These are phyloP conservation scores for Mixornis gularis DNA, from an alignment of 2,113 vertebrate species.

Conservation along the genomic window DNA sequence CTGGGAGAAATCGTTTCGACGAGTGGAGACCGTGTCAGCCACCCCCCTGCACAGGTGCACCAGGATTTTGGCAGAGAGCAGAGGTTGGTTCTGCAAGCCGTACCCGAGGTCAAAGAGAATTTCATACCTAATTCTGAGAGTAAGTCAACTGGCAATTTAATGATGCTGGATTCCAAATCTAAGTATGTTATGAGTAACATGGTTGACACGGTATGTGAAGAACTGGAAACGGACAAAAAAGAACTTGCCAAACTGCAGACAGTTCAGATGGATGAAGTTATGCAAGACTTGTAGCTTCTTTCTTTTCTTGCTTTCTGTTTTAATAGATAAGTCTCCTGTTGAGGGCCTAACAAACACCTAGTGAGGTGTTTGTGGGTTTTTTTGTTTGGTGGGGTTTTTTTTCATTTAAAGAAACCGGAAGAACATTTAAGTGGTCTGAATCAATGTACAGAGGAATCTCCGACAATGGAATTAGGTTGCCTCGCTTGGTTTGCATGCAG, in stretches of 20 bases:
- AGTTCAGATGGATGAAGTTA: slow-evolving; percentile 95
- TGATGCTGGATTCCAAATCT: slow-evolving; percentile 79
- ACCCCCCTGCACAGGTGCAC: slow-evolving; percentile 68
- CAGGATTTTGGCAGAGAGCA: slow-evolving; percentile 78
- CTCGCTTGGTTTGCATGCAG: slow-evolving; percentile 44
- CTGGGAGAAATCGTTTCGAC: slow-evolving; percentile 69
- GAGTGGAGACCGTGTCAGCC: slow-evolving; percentile 62
- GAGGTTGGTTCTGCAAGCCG: slow-evolving; percentile 79
- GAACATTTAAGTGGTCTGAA: slow-evolving; percentile 34
- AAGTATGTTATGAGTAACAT: slow-evolving; percentile 83
- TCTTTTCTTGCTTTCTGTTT: slow-evolving; percentile 47
- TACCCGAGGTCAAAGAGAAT: slow-evolving; percentile 80
- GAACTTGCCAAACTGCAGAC: slow-evolving; percentile 98
- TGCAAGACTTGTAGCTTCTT: slow-evolving; percentile 85
- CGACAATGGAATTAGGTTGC: slow-evolving; percentile 2
- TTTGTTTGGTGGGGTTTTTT: background rate
- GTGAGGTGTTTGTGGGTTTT: background rate
- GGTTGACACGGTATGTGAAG: slow-evolving; percentile 87
- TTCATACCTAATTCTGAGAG: slow-evolving; percentile 82
- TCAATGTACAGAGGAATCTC: slow-evolving; percentile 51
- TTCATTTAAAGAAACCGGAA: slow-evolving; percentile 50
- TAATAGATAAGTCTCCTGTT: slow-evolving; percentile 42
- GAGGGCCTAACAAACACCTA: slow-evolving; percentile 45
- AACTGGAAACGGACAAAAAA: slow-evolving; percentile 92
- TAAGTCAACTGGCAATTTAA: slow-evolving; percentile 74